phyloP scores from a whole-genome alignment of 1,140 invertebrate genomes.

The Lineus longissimus region DNA sequence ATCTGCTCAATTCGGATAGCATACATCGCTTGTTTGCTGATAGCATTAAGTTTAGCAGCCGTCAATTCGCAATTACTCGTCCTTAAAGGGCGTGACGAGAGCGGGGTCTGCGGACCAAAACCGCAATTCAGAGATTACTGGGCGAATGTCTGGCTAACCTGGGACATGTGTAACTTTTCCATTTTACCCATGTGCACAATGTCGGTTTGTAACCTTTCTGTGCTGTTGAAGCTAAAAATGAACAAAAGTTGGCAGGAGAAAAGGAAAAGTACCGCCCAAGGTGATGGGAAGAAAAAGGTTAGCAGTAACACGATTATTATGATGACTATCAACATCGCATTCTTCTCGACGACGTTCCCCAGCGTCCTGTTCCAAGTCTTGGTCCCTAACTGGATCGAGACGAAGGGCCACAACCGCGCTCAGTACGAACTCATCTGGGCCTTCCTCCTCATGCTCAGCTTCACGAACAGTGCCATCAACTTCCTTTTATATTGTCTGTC shows the following conservation, averaged over 20 bases:
- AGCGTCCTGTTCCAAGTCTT: not conserved
- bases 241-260: not conserved
- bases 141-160: not conserved
- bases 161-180: not conserved
- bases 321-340: not conserved
- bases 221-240: not conserved
- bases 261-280: not conserved
- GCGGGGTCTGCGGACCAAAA: not conserved
- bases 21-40: not conserved
- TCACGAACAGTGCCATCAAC: not conserved
- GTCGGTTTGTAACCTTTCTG: not conserved
- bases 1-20: not conserved
- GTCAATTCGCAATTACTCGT: not conserved
- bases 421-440: conserved; percentile 3
- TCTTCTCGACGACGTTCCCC: not conserved
- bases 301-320: conserved; percentile 3
- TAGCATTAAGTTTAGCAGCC: not conserved
- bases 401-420: not conserved
- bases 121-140: not conserved
- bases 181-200: not conserved
- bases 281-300: not conserved
- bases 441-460: conserved; percentile 1
- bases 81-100: not conserved
- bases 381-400: not conserved
- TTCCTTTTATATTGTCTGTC: conserved; percentile 1